Evolutionary conservation across 2,113 vertebrate genomes (phyloP).

Genomic region (Neogale vison): DNA sequence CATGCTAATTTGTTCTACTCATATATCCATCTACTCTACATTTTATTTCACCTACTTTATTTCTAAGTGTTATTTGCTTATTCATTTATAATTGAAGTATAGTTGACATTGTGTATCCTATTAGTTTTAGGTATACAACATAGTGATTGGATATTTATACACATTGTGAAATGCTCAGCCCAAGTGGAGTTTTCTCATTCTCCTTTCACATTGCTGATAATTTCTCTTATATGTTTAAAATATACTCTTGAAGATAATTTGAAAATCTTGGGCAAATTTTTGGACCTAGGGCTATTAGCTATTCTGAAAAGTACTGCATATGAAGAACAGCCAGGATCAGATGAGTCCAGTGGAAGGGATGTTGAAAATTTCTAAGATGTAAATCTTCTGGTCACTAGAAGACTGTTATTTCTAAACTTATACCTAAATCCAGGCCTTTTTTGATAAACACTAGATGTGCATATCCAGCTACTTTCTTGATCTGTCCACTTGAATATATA

Average conservation of each 20-base stretch:
- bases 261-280: background rate
- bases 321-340: background rate
- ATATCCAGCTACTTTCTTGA: background rate
- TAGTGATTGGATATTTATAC: background rate
- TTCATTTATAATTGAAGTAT: background rate
- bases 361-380: background rate
- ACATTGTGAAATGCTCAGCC: background rate
- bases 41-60: background rate
- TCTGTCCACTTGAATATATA: background rate
- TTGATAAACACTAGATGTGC: background rate
- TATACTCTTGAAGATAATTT: background rate
- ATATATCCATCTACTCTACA: background rate
- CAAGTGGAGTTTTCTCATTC: background rate
- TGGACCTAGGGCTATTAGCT: background rate
- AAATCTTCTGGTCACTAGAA: background rate
- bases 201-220: background rate
- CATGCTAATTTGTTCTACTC: background rate
- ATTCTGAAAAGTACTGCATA: background rate
- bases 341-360: background rate
- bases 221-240: background rate
- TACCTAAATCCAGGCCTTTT: background rate
- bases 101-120: background rate
- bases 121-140: background rate
- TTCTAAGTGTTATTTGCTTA: background rate
- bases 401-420: background rate